phyloP scores from a whole-genome alignment of 1,140 invertebrate genomes.

The Odontomachus brunneus region DNA sequence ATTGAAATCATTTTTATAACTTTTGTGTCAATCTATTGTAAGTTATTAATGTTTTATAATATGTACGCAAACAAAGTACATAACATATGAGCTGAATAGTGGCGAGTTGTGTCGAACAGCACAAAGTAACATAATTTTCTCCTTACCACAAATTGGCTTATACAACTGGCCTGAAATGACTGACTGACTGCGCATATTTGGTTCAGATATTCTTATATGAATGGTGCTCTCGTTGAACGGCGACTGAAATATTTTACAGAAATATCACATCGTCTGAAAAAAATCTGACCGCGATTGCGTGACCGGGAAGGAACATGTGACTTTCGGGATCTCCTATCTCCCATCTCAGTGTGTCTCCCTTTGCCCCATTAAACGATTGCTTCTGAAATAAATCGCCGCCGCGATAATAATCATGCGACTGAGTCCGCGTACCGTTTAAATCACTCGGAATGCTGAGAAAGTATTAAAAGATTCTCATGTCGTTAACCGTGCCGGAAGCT shows the following conservation, averaged over 20 bases:
- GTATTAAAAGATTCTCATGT: constrained; percentile 52
- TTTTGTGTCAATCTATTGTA: no score
- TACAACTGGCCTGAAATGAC: no score
- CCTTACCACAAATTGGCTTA: no score
- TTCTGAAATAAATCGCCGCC: constrained; percentile 35
- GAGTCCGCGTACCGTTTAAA: constrained; percentile 36
- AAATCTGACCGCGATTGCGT: not conserved
- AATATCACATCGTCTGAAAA: not conserved
- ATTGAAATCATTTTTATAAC: no score
- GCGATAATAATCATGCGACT: constrained; percentile 12
- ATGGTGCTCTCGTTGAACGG: not conserved
- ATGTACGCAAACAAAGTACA: no score
- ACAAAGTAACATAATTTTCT: no score
- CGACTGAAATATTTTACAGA: not conserved
- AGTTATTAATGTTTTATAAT: no score
- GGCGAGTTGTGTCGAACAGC: no score
- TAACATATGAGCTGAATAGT: no score
- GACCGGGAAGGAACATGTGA: constrained; percentile 6
- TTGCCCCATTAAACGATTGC: constrained; percentile 24
- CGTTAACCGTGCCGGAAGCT: constrained; percentile 27
- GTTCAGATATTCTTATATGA: no score
- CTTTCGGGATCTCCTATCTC: not conserved
- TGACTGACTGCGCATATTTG: no score
- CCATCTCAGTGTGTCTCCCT: not conserved
- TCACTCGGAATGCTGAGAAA: constrained; percentile 14